These are phyloP conservation scores for Bujurquina vittata DNA, from an alignment of 2,113 vertebrate species.

Conservation along the genomic window DNA sequence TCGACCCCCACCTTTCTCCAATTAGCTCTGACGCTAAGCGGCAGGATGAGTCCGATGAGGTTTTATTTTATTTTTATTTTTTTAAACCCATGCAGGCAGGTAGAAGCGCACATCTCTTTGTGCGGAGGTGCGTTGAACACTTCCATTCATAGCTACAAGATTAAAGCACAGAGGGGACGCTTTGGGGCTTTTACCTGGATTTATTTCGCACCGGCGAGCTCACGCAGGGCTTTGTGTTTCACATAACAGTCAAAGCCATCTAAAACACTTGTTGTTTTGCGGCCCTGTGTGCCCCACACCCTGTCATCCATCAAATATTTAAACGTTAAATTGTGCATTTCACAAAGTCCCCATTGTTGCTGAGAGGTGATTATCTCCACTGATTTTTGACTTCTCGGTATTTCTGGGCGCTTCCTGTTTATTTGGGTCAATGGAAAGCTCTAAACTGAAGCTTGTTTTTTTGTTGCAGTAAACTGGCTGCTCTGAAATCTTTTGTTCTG, in stretches of 20 bases:
- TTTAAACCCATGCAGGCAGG: conserved; percentile 50
- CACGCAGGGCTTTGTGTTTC: neutral
- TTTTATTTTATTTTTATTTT: neutral
- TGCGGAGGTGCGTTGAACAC: conserved; percentile 9
- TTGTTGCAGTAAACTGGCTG: conserved; percentile 19
- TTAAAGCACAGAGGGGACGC: neutral
- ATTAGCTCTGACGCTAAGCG: conserved; percentile 66
- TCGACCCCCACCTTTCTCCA: conserved; percentile 25
- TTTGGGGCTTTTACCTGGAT: conserved; percentile 15
- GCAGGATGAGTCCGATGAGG: conserved; percentile 38
- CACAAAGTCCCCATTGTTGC: conserved; percentile 67
- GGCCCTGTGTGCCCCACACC: conserved; percentile 2
- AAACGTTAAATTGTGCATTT: conserved; percentile 57
- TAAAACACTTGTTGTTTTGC: neutral
- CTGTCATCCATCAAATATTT: conserved; percentile 57
- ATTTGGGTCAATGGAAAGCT: conserved; percentile 52
- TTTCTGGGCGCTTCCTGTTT: conserved; percentile 68
- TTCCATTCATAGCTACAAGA: neutral
- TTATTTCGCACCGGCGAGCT: neutral
- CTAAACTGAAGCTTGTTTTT: conserved; percentile 10
- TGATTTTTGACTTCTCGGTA: conserved; percentile 44
- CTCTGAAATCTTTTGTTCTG: conserved; percentile 35
- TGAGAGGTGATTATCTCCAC: conserved; percentile 52
- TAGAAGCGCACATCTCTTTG: conserved; percentile 32
- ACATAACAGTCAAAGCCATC: neutral